A percentile compares a stretch with the other conserved stretches of the same genome.
phyloP scores from a whole-genome alignment of 2,113 vertebrate genomes.

The Thunnus thynnus region DNA sequence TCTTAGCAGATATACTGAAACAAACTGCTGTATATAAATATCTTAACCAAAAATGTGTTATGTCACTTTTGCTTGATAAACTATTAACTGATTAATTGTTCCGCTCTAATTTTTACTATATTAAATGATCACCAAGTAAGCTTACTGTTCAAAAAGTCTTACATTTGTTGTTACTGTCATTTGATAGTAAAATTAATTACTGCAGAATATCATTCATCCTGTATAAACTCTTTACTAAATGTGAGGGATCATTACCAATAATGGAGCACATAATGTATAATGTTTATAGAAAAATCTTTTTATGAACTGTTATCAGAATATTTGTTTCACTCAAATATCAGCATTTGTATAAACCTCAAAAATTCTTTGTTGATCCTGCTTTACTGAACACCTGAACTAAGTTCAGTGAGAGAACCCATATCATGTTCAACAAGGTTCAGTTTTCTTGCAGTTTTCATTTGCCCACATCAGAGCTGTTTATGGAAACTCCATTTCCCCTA shows the following conservation, averaged over 20 bases:
- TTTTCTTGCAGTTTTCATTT: no score
- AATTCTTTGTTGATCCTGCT: neutral
- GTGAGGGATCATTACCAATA: neutral
- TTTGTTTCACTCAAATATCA: neutral
- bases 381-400: neutral
- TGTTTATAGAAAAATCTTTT: neutral
- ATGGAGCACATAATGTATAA: neutral
- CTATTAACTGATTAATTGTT: neutral
- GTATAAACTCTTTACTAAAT: neutral
- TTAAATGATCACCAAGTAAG: neutral
- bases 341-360: neutral
- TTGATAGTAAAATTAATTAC: neutral
- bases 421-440: neutral
- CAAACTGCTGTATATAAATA: no score
- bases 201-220: neutral
- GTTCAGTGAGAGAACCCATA: neutral
- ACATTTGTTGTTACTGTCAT: neutral
- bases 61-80: neutral
- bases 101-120: neutral
- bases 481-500: neutral
- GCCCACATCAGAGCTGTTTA: conserved; percentile 12
- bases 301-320: no score
- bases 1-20: no score
- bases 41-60: neutral
- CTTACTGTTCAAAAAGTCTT: neutral